These are phyloP conservation scores for Neoaliturus tenellus DNA, from an alignment of 2,888 invertebrate species.

Conservation along the genomic window DNA sequence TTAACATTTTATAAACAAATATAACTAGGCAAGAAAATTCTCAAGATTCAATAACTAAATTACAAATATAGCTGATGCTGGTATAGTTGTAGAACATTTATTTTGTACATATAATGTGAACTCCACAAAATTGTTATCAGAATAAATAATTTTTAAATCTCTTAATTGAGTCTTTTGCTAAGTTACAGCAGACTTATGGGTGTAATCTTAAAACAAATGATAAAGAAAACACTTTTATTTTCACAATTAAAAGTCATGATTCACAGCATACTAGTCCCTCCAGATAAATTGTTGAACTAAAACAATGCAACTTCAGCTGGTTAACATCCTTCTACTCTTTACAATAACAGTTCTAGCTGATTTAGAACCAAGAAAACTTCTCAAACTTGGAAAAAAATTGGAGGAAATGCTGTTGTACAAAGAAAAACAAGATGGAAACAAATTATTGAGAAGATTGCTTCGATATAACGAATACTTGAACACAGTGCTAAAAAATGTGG, in stretches of 20 bases:
- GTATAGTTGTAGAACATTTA: too few relatives aligned
- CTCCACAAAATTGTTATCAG: too few relatives aligned
- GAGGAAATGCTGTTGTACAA: conserved; percentile 37
- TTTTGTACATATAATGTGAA: too few relatives aligned
- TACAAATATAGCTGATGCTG: too few relatives aligned
- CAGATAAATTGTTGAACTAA: not conserved
- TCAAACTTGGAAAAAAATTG: conserved; percentile 28
- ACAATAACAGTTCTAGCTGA: not conserved
- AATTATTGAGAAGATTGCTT: conserved; percentile 8
- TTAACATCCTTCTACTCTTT: not conserved
- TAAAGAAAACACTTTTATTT: too few relatives aligned
- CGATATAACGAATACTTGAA: conserved; percentile 41
- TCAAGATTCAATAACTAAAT: too few relatives aligned
- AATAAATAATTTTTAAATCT: too few relatives aligned
- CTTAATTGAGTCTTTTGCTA: too few relatives aligned
- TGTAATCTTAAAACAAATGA: too few relatives aligned
- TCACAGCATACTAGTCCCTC: not conserved
- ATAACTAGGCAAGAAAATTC: too few relatives aligned
- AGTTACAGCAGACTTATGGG: too few relatives aligned
- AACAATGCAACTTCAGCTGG: not conserved
- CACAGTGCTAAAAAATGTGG: conserved; percentile 20
- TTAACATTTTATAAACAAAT: too few relatives aligned
- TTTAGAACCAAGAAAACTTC: conserved; percentile 18
- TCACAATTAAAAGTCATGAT: not conserved
- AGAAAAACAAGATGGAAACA: conserved; percentile 36